Base-by-base conservation (phyloP, 2,888 invertebrate species). In the Ophioninae sp. region DNA sequence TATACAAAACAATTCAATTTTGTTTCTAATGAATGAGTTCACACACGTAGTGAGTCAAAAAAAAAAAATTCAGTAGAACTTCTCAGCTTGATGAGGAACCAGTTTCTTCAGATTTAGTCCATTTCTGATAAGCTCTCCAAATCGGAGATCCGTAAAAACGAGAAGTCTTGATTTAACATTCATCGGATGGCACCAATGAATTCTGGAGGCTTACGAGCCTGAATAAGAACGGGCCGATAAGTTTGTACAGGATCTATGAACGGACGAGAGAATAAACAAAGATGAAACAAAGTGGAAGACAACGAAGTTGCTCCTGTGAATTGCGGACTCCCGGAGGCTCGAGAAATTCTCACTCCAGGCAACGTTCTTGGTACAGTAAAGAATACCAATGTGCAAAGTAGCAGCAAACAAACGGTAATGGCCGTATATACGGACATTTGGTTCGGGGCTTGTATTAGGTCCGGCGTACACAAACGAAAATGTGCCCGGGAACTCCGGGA, bases 301-400 rank as follows among this genome's bases (percentile, higher is more conserved):
- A 41, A 21, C 50, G 57, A 59, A 78, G 62, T 78, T 80, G 73
- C 62, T 83, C 8, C 82, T 72, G 82, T 75, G 86, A 86, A 87
- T 87, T 88, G 88, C 85, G 79, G 73, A 83, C 61, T 65, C 57
- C 73, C 30, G 59, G 41, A 76, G 59, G 67, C 50, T 76, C 21
- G 50, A 10, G 59, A 70, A 44, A 78, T 75, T 82, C 77, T 56
- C 59, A 61, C 50, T 30, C 80, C 61, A 50, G 7, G 37, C 70
- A 68, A 39, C 73, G 77, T 56, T 81, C 57, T 85, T 80, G 79
- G 81, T 88, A 87, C 87, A 88, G 86, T 80, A 75, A 79, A 82
- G 88, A 89, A 89, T 88, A 87, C 88, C 88, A 87, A 89, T 88
- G 89, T 84, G 87, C 86, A 86, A 88, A 88, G 85, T 82, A 85